These are phyloP conservation scores for Drepana arcuata DNA, from an alignment of 1,140 invertebrate genomes.

Conservation along the genomic window DNA sequence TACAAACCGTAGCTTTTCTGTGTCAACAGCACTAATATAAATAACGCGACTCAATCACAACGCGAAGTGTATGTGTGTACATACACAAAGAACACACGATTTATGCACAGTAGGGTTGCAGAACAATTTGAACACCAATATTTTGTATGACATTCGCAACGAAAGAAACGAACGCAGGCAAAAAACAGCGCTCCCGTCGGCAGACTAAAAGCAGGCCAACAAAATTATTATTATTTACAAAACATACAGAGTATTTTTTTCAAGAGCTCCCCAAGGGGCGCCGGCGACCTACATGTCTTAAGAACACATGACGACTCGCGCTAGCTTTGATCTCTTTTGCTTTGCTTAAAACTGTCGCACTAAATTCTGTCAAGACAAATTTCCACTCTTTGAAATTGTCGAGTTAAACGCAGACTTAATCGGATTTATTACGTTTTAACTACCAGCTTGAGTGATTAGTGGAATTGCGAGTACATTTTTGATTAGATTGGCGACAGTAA, in stretches of 20 bases:
- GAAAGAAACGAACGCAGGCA: too few relatives aligned
- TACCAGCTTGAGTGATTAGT: slow-evolving; percentile 27
- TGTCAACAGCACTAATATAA: too few relatives aligned
- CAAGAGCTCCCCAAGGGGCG: slow-evolving; percentile 45
- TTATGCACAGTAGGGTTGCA: too few relatives aligned
- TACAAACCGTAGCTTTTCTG: too few relatives aligned
- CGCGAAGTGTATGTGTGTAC: too few relatives aligned
- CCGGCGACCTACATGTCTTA: slow-evolving; percentile 45
- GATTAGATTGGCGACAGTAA: too few relatives aligned
- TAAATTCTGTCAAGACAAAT: slow-evolving; percentile 66
- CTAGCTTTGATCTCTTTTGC: slow-evolving; percentile 45
- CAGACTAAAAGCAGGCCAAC: slow-evolving; percentile 22
- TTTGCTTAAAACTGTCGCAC: slow-evolving; percentile 31
- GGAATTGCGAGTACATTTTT: too few relatives aligned
- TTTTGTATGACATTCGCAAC: too few relatives aligned
- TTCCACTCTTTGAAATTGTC: slow-evolving; percentile 57
- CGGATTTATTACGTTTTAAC: slow-evolving; percentile 44
- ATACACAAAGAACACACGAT: too few relatives aligned
- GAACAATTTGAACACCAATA: too few relatives aligned
- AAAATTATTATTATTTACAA: slow-evolving; percentile 65
- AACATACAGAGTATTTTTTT: slow-evolving; percentile 53
- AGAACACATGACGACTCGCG: slow-evolving; percentile 39
- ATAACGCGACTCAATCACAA: slow-evolving; percentile 3
- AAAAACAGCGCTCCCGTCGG: slow-evolving; percentile 6
- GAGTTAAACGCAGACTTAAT: slow-evolving; percentile 31